Conservation (phyloP, 2,113 vertebrate species). For the Tachuris rubrigastra region DNA sequence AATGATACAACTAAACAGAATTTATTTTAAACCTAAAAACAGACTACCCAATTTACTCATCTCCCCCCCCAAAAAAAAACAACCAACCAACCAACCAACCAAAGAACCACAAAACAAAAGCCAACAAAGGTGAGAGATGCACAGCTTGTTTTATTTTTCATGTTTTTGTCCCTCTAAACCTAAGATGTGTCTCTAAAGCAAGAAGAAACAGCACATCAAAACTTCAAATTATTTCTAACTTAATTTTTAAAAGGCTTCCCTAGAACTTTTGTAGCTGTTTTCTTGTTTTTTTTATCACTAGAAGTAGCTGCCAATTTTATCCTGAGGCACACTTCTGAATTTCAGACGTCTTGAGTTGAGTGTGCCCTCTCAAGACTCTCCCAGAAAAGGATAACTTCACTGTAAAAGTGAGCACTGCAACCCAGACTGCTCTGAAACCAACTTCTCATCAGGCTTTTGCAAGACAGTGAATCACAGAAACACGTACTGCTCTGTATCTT, state of each 20-base stretch:
- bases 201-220: not conserved
- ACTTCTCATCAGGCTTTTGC: not conserved
- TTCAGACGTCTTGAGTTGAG: not conserved
- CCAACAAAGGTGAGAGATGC: not conserved
- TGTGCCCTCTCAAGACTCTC: not conserved
- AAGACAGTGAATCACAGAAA: not conserved
- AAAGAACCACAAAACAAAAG: not conserved
- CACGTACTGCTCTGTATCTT: rapidly evolving
- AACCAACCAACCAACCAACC: not conserved
- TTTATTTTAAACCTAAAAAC: not conserved
- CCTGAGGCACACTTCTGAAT: not conserved
- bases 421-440: not conserved
- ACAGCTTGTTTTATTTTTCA: not conserved
- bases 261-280: not conserved
- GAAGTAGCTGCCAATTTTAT: not conserved
- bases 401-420: not conserved
- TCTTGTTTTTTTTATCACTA: rapidly evolving
- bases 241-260: not conserved
- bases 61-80: not conserved
- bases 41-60: not conserved
- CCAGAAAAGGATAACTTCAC: not conserved
- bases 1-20: not conserved
- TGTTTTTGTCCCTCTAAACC: not conserved
- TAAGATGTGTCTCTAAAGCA: not conserved
- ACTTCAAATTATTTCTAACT: not conserved